Evolutionary conservation across 2,113 vertebrate species (phyloP).

Genomic region (Engystomops pustulosus): DNA sequence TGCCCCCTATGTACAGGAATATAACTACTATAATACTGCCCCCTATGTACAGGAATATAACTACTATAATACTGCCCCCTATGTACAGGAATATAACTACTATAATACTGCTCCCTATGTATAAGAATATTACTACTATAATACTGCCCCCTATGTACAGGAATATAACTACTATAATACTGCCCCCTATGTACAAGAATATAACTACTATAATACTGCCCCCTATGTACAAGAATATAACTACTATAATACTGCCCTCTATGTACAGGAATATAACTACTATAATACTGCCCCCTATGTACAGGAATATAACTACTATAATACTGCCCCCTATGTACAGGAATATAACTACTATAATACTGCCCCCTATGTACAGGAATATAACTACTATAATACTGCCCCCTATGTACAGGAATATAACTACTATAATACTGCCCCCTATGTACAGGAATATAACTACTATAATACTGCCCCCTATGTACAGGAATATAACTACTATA

Average conservation of each 20-base stretch:
- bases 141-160: neutral
- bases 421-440: neutral
- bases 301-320: constrained; percentile 8
- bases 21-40: neutral
- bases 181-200: constrained; percentile 6
- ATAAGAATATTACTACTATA: constrained; percentile 2
- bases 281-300: neutral
- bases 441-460: neutral
- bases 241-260: neutral
- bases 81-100: neutral
- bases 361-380: constrained; percentile 2
- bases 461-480: neutral
- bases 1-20: constrained; percentile 2
- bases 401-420: neutral
- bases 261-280: neutral
- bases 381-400: neutral
- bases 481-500: constrained; percentile 8
- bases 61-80: neutral
- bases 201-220: neutral
- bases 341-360: constrained; percentile 15
- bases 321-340: neutral
- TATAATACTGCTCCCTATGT: neutral
- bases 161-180: constrained; percentile 15
- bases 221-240: neutral
- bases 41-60: neutral